These are phyloP conservation scores for Aphidius colemani DNA, from an alignment of 2,888 invertebrate genomes.

Conservation along the genomic window DNA sequence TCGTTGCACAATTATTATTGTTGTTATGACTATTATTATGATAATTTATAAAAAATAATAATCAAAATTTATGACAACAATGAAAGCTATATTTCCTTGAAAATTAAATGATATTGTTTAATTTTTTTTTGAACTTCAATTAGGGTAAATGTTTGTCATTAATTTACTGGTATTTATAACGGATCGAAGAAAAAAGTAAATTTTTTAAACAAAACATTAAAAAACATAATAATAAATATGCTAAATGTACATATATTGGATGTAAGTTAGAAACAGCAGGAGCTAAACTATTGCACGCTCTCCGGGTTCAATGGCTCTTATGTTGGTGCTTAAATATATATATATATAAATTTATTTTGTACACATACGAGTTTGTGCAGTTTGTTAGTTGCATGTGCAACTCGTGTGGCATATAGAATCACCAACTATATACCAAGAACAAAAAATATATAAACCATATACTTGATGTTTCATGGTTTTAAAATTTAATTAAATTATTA, in stretches of 20 bases:
- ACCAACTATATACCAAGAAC: constrained; percentile 9
- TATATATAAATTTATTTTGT: not conserved
- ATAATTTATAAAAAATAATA: too few relatives aligned
- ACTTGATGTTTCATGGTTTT: too few relatives aligned
- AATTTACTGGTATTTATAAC: not conserved
- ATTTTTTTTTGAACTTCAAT: constrained; percentile 3
- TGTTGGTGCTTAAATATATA: constrained; percentile 1
- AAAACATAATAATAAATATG: not conserved
- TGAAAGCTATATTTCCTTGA: too few relatives aligned
- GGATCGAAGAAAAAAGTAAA: not conserved
- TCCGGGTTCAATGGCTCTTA: constrained; percentile 14
- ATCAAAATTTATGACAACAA: too few relatives aligned
- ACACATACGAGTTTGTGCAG: constrained; percentile 13
- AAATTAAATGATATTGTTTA: too few relatives aligned
- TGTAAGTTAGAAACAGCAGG: constrained; percentile 14
- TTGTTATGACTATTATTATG: too few relatives aligned
- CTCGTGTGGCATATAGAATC: constrained; percentile 14
- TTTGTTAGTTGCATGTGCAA: constrained; percentile 19
- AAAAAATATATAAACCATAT: too few relatives aligned
- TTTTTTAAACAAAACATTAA: not conserved
- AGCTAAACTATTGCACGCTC: constrained; percentile 15
- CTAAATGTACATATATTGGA: too few relatives aligned
- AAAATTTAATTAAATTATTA: too few relatives aligned
- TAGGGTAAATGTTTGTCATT: not conserved
- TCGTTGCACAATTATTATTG: too few relatives aligned